Percentiles rank a stretch among this genome's conserved stretches.
These are phyloP conservation scores for Scopus umbretta DNA, from an alignment of 2,113 vertebrate genomes.

Conservation along the genomic window DNA sequence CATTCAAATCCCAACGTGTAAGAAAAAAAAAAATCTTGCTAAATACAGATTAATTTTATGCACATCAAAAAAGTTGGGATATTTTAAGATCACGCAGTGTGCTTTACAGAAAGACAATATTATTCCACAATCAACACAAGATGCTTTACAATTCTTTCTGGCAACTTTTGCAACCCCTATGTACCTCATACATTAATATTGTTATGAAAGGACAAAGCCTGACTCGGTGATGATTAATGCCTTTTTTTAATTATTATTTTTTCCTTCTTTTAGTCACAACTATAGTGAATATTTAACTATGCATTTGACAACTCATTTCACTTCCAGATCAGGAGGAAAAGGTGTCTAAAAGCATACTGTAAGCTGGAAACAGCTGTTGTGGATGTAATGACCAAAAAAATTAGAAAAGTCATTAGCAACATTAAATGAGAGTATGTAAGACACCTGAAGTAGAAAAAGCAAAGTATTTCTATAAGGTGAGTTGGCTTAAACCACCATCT, in stretches of 20 bases:
- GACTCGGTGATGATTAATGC: not conserved
- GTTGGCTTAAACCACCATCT: not conserved
- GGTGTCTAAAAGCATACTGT: not conserved
- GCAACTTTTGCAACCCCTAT: not conserved
- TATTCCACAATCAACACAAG: not conserved
- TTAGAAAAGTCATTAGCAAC: not conserved
- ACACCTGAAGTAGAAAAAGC: not conserved
- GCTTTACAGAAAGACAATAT: conserved; percentile 25
- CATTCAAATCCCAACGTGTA: conserved; percentile 38
- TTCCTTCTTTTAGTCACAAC: not conserved
- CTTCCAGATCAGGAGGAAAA: not conserved
- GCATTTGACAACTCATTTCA: not conserved
- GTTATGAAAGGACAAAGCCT: not conserved
- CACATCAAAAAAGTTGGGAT: conserved; percentile 9
- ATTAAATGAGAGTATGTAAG: not conserved
- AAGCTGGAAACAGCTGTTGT: not conserved
- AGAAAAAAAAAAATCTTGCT: conserved; percentile 1
- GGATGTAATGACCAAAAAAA: not conserved
- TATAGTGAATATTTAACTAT: not conserved
- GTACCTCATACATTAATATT: not conserved
- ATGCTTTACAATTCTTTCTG: not conserved
- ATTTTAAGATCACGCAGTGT: conserved; percentile 21
- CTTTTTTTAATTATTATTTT: too few species aligned
- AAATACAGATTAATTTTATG: conserved; percentile 34
- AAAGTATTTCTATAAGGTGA: not conserved